Evolutionary conservation across 2,113 vertebrate species (phyloP).

Genomic region (Mirounga angustirostris): DNA sequence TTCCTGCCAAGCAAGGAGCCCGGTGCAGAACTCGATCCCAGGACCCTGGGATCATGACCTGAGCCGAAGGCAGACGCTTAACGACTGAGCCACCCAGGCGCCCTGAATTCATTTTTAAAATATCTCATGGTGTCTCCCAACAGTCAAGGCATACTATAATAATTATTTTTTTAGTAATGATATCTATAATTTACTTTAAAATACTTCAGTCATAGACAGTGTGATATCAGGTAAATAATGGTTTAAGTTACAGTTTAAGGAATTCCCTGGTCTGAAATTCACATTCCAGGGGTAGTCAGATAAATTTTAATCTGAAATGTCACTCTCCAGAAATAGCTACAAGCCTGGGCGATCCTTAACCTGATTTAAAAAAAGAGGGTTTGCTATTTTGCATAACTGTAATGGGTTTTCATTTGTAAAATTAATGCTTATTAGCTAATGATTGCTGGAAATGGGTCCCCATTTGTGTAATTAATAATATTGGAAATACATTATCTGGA

Average conservation of each 20-base stretch:
- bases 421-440: background rate
- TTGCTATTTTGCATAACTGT: background rate
- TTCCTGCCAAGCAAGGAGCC: no score
- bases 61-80: no score
- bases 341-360: background rate
- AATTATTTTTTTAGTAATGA: background rate
- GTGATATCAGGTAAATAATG: background rate
- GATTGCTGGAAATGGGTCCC: background rate
- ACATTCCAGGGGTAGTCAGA: background rate
- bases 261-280: background rate
- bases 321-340: background rate
- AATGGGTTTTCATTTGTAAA: slow-evolving; percentile 10
- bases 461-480: background rate
- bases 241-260: background rate
- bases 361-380: background rate
- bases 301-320: background rate
- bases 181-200: background rate
- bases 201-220: background rate
- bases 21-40: no score
- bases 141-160: background rate
- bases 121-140: background rate
- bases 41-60: no score
- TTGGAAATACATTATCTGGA: background rate
- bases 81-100: no score
- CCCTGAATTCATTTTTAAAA: background rate